A percentile compares a stretch with the other conserved stretches of the same genome.
Conservation (phyloP, 2,113 vertebrate species). For the Dromiciops gliroides region DNA sequence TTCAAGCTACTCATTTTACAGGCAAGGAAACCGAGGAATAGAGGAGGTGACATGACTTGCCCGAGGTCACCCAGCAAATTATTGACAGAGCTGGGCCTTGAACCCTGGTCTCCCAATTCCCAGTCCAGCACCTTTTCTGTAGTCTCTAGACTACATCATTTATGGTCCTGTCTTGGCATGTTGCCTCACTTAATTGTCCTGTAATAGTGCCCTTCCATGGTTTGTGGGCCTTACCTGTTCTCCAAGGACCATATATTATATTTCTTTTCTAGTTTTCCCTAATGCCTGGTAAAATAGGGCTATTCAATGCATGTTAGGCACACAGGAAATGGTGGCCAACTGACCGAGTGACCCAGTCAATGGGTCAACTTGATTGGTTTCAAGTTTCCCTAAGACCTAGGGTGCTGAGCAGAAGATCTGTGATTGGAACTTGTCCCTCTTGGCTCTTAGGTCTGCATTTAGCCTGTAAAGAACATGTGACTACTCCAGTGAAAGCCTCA, state of each 20-base stretch:
- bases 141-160: not conserved
- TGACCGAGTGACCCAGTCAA: conserved; percentile 1
- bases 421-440: not conserved
- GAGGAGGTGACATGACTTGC: not conserved
- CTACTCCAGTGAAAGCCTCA: not conserved
- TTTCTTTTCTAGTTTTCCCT: not conserved
- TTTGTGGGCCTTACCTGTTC: not conserved
- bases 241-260: not conserved
- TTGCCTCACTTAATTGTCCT: not conserved
- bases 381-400: not conserved
- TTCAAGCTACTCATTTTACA: not conserved
- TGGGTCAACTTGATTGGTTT: conserved; percentile 13
- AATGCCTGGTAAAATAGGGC: conserved; percentile 20
- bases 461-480: not conserved
- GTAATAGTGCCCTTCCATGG: not conserved
- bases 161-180: not conserved
- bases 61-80: not conserved
- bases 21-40: not conserved
- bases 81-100: not conserved
- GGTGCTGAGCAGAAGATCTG: not conserved
- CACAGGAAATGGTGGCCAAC: not conserved
- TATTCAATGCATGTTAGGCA: not conserved
- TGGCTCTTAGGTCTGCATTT: conserved; percentile 29
- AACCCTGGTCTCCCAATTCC: not conserved
- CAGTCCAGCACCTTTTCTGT: not conserved